These are phyloP conservation scores for Chalcis sispes DNA, from an alignment of 2,888 invertebrate species.

Conservation along the genomic window DNA sequence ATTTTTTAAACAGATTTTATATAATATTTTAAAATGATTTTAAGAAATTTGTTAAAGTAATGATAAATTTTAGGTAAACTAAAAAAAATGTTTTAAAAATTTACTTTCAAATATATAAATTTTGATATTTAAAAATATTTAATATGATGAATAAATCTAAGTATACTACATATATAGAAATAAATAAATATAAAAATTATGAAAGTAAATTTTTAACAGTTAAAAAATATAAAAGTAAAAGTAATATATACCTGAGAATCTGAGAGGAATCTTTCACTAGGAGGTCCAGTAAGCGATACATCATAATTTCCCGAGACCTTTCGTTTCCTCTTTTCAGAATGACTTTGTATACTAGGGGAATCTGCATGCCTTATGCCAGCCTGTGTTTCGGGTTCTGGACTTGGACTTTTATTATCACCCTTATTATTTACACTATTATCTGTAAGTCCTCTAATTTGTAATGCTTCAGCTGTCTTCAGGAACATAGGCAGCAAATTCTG, in stretches of 20 bases:
- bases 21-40: no score
- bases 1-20: no score
- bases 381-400: conserved; percentile 72
- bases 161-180: no score
- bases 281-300: conserved; percentile 80
- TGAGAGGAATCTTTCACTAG: conserved; percentile 81
- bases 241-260: conserved; percentile 80
- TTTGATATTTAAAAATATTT: no score
- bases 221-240: neutral
- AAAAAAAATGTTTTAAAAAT: no score
- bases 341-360: conserved; percentile 70
- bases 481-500: conserved; percentile 93
- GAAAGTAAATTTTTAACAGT: neutral
- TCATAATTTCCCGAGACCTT: conserved; percentile 84
- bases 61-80: no score
- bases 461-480: conserved; percentile 93
- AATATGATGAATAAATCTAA: no score
- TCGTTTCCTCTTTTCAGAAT: conserved; percentile 80
- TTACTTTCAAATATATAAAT: no score
- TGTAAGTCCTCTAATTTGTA: conserved; percentile 92
- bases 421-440: conserved; percentile 85
- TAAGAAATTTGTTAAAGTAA: no score
- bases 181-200: neutral
- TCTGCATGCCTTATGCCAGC: conserved; percentile 68
- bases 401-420: conserved; percentile 70